A percentile compares a stretch with the other conserved stretches of the same genome.
phyloP scores from a whole-genome alignment of 2,888 invertebrate species.

The Phyllotreta cruciferae region DNA sequence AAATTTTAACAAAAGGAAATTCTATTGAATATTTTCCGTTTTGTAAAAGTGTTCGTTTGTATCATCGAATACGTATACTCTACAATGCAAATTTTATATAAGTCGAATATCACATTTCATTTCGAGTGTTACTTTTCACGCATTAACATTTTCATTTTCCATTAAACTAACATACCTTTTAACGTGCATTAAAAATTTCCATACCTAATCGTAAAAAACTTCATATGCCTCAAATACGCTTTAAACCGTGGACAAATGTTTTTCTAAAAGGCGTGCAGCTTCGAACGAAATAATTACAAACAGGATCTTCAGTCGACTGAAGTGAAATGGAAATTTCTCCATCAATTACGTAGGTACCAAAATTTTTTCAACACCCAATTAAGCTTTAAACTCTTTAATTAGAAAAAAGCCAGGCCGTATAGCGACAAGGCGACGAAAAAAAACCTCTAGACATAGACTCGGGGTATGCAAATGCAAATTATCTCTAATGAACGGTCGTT shows the following conservation, averaged over 20 bases:
- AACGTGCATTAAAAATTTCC: no score
- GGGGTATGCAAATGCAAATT: slow-evolving; percentile 36
- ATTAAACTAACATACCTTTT: no score
- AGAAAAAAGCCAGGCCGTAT: slow-evolving; percentile 18
- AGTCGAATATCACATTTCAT: background rate
- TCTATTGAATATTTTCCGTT: background rate
- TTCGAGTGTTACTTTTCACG: no score
- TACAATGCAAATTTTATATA: background rate
- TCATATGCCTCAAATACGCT: no score
- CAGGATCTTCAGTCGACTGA: no score
- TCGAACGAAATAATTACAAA: no score
- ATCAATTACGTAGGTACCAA: no score
- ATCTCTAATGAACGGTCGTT: slow-evolving; percentile 35
- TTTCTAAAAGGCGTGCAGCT: no score
- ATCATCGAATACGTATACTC: background rate
- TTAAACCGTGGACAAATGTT: no score
- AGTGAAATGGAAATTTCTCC: no score
- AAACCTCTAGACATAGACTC: slow-evolving; percentile 16
- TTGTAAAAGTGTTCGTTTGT: background rate
- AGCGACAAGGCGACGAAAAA: slow-evolving; percentile 24
- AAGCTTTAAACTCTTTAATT: slow-evolving; percentile 13
- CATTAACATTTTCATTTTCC: no score
- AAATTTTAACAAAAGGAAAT: slow-evolving; percentile 1
- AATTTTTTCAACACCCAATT: background rate
- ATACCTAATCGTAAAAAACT: no score